A percentile compares a stretch with the other conserved stretches of the same genome.
Evolutionary conservation across 2,797 vertebrate genomes (phyloP).

Genomic region (Synaphobranchus kaupii): DNA sequence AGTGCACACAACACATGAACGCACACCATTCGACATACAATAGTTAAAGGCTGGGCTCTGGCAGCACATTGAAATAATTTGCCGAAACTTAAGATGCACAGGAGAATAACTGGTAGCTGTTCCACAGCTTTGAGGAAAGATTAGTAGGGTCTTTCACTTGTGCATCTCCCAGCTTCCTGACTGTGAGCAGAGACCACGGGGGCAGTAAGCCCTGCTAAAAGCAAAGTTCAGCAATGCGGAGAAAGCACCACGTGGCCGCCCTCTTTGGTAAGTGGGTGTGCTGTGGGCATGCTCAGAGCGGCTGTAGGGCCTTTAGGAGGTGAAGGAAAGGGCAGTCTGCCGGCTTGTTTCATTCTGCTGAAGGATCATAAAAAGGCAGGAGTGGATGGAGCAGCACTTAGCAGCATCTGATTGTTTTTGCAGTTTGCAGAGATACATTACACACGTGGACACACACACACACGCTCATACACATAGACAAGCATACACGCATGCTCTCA

Average conservation of each 20-base stretch:
- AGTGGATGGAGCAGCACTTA: not conserved
- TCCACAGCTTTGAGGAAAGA: not conserved
- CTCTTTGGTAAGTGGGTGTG: not conserved
- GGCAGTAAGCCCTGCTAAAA: not conserved
- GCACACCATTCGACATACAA: no score
- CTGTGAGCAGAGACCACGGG: not conserved
- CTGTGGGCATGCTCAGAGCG: conserved; percentile 1
- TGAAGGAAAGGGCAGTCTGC: not conserved
- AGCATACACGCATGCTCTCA: not conserved
- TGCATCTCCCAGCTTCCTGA: not conserved
- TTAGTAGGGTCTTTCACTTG: not conserved
- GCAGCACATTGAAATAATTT: not conserved
- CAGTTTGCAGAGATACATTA: not conserved
- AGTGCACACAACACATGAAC: not conserved
- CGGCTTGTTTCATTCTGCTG: not conserved
- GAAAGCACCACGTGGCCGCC: not conserved
- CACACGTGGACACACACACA: not conserved
- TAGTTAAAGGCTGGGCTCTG: not conserved
- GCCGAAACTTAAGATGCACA: not conserved
- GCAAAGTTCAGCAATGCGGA: not conserved
- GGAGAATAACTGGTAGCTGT: not conserved
- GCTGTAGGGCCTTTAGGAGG: not conserved
- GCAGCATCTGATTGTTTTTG: not conserved
- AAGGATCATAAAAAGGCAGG: not conserved
- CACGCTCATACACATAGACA: not conserved